A percentile compares a stretch with the other conserved stretches of the same genome.
Evolutionary conservation across 2,888 invertebrate genomes (phyloP).

Genomic region (Hedychridium roseum): DNA sequence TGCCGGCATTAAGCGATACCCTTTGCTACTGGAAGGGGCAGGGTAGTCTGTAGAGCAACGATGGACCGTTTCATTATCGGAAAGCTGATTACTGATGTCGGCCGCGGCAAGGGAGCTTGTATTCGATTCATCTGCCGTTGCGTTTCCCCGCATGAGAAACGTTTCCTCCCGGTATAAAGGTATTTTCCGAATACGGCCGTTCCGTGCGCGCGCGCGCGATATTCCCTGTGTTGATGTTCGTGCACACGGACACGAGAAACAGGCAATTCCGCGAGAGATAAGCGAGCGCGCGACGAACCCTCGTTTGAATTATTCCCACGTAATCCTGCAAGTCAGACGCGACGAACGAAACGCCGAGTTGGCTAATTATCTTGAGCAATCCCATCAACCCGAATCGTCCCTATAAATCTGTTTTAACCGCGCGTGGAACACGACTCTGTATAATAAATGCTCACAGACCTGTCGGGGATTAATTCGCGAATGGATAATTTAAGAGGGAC

Average conservation of each 20-base stretch:
- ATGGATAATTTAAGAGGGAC: too few relatives aligned
- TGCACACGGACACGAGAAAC: too few relatives aligned
- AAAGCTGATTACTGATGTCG: slow-evolving; percentile 39
- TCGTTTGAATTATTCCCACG: slow-evolving; percentile 1
- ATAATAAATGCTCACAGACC: too few relatives aligned
- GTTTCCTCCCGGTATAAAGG: slow-evolving; percentile 19
- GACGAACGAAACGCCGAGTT: background rate
- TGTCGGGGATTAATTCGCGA: too few relatives aligned
- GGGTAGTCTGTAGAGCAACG: slow-evolving; percentile 19
- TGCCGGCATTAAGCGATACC: slow-evolving; percentile 23
- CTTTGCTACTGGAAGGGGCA: too few relatives aligned
- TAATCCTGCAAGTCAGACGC: background rate
- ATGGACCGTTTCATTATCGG: slow-evolving; percentile 43
- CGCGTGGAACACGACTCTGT: too few relatives aligned
- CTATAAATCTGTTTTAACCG: too few relatives aligned
- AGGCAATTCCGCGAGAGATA: background rate
- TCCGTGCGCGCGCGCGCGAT: too few relatives aligned
- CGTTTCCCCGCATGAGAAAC: slow-evolving; percentile 8
- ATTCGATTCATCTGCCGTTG: slow-evolving; percentile 10
- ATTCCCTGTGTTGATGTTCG: too few relatives aligned
- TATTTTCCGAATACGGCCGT: too few relatives aligned
- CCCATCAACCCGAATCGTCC: too few relatives aligned
- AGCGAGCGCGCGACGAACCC: background rate
- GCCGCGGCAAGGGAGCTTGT: slow-evolving; percentile 14
- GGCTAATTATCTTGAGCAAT: too few relatives aligned